Conservation (phyloP, 2,113 vertebrate genomes). For the Mesocricetus auratus region DNA sequence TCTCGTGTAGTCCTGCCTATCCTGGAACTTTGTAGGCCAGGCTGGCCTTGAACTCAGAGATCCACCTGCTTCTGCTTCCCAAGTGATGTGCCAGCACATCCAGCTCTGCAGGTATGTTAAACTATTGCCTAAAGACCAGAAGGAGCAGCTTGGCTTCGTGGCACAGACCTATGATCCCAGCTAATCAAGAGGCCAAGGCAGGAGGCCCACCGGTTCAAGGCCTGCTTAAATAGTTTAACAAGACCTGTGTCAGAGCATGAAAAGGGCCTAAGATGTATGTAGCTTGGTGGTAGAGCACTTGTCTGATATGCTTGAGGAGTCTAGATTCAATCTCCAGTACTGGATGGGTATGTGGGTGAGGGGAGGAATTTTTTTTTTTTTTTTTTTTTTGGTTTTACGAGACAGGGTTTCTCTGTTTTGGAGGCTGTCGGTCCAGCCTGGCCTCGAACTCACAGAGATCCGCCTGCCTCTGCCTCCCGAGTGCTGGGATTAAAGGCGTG, state of each 20-base stretch:
- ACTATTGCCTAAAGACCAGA: not conserved
- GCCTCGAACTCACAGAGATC: too few relatives aligned
- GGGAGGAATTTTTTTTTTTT: not conserved
- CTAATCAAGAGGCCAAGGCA: not conserved
- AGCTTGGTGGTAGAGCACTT: not conserved
- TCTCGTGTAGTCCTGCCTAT: not conserved
- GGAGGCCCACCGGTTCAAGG: not conserved
- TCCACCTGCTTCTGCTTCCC: not conserved
- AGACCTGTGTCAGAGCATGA: not conserved
- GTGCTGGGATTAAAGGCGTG: too few relatives aligned
- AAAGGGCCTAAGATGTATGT: not conserved
- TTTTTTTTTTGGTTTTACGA: too few relatives aligned
- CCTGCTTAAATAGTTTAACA: not conserved
- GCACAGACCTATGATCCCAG: not conserved
- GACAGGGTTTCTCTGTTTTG: too few relatives aligned
- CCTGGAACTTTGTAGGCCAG: not conserved
- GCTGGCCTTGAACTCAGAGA: not conserved
- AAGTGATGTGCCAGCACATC: not conserved
- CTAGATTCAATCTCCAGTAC: not conserved
- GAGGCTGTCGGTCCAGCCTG: too few relatives aligned
- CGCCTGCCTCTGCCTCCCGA: too few relatives aligned
- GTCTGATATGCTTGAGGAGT: not conserved
- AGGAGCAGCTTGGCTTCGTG: not conserved
- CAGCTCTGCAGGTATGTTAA: not conserved
- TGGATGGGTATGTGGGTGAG: not conserved